Conservation (phyloP, 2,888 invertebrate species). For the Leistus spinibarbis region DNA sequence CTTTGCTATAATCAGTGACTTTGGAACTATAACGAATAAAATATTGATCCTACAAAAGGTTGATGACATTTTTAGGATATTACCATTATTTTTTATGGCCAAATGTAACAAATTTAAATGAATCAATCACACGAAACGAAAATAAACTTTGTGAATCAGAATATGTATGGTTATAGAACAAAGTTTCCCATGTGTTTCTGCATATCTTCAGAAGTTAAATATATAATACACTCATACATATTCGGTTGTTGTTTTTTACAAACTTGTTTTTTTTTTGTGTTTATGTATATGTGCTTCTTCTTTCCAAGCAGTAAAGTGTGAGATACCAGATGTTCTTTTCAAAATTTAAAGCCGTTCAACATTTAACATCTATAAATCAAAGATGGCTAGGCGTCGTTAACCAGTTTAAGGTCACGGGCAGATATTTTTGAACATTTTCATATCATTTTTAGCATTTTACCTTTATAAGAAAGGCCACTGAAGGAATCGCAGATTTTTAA, state of each 20-base stretch:
- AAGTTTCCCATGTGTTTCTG: conserved; percentile 32
- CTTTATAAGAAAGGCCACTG: no score
- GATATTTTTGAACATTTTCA: conserved; percentile 11
- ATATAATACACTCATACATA: conserved; percentile 1
- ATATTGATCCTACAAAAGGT: not conserved
- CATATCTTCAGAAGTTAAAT: conserved; percentile 1
- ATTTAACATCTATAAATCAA: conserved; percentile 25
- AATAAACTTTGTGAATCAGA: not conserved
- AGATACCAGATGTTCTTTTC: conserved; percentile 33
- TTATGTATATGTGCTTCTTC: conserved; percentile 12
- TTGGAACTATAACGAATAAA: not conserved
- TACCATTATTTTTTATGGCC: not conserved
- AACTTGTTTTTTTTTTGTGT: not conserved
- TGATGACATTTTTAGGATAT: not conserved
- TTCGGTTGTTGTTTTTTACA: not conserved
- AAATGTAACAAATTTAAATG: not conserved
- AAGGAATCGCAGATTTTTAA: no score
- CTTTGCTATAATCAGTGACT: no score
- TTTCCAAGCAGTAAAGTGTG: conserved; percentile 17
- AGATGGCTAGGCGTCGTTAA: conserved; percentile 4
- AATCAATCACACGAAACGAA: not conserved
- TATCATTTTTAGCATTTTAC: no score
- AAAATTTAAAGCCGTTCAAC: conserved; percentile 10
- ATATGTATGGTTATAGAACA: not conserved
- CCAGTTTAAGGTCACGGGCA: conserved; percentile 23